These are phyloP conservation scores for Synanthedon andrenaeformis DNA, from an alignment of 2,888 invertebrate genomes.

Conservation along the genomic window DNA sequence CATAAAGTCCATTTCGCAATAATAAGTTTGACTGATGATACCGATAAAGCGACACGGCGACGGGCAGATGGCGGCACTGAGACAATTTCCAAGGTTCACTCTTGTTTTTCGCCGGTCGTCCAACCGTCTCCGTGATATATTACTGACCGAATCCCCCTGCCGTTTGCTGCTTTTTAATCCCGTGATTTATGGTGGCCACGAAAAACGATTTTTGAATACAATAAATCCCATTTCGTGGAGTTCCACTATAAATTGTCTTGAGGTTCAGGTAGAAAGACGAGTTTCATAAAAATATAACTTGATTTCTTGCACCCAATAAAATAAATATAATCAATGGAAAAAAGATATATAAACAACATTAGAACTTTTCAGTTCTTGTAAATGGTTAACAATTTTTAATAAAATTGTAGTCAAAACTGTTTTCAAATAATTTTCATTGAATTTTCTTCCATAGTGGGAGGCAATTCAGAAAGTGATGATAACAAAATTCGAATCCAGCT, in stretches of 20 bases:
- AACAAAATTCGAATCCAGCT: too few relatives aligned
- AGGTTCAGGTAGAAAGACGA: conserved; percentile 4
- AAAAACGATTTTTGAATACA: conserved; percentile 35
- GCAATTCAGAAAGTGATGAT: too few relatives aligned
- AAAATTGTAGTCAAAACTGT: too few relatives aligned
- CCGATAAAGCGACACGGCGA: background rate
- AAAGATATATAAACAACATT: too few relatives aligned
- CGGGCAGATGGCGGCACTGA: conserved; percentile 23
- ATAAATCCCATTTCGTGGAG: conserved; percentile 22
- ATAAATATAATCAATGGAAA: too few relatives aligned
- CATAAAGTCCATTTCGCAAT: background rate
- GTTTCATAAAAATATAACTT: too few relatives aligned
- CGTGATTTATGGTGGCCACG: conserved; percentile 32
- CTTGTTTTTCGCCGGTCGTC: conserved; percentile 24
- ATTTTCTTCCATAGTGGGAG: too few relatives aligned
- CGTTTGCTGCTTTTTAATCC: conserved; percentile 42
- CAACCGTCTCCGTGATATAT: conserved; percentile 30
- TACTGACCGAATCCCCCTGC: conserved; percentile 29
- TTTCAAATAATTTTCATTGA: too few relatives aligned
- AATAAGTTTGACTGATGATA: background rate
- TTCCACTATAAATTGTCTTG: conserved; percentile 16
- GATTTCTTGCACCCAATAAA: too few relatives aligned
- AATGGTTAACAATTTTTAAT: too few relatives aligned
- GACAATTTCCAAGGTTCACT: conserved; percentile 21
- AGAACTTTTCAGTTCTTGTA: too few relatives aligned